phyloP scores from a whole-genome alignment of 2,113 vertebrate genomes.

The Athene cunicularia region DNA sequence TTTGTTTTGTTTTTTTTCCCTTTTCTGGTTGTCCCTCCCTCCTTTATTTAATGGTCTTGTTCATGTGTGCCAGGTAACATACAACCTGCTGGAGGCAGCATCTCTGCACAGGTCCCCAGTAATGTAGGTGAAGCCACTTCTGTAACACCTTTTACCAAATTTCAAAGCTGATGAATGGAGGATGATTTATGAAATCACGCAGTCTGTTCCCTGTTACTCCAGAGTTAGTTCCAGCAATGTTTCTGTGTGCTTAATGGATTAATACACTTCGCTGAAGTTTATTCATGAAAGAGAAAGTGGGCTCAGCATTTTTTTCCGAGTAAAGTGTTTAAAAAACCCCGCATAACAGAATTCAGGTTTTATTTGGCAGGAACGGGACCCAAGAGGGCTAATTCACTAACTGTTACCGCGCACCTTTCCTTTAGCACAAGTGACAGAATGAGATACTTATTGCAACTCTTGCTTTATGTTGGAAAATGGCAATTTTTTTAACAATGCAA shows the following conservation, averaged over 20 bases:
- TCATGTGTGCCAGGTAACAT: not conserved
- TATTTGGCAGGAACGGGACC: not conserved
- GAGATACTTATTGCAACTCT: not conserved
- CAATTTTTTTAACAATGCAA: conserved; percentile 17
- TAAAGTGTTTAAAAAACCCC: not conserved
- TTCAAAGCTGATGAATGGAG: not conserved
- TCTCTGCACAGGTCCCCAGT: not conserved
- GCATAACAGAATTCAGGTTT: not conserved
- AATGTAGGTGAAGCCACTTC: not conserved
- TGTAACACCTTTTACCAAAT: accelerated
- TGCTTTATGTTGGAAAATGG: not conserved
- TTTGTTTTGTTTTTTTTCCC: too few relatives aligned
- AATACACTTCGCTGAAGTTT: conserved; percentile 39
- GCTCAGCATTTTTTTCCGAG: conserved; percentile 46
- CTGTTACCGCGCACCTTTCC: not conserved
- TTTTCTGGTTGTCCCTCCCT: not conserved
- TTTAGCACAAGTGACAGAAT: conserved; percentile 22
- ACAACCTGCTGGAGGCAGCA: accelerated
- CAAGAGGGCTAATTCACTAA: conserved; percentile 33
- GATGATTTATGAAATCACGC: not conserved
- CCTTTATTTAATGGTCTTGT: not conserved
- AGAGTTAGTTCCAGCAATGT: not conserved
- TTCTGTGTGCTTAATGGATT: conserved; percentile 29
- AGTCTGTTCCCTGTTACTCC: not conserved
- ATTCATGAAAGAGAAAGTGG: conserved; percentile 16